Conservation (phyloP, 2,888 invertebrate species). For the Thera obeliscata region DNA sequence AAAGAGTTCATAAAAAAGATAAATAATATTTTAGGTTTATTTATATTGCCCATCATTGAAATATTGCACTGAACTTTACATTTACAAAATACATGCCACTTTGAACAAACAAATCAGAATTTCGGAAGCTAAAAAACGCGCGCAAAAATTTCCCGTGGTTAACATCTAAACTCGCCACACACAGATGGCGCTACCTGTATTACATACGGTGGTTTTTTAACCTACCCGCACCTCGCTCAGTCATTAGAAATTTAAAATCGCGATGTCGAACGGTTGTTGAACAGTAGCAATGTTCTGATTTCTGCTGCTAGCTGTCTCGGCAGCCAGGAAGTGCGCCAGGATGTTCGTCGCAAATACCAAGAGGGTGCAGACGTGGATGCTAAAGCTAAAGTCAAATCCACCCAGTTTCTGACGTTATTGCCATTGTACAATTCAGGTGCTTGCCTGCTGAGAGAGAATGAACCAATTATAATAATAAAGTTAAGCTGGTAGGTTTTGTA, state of each 20-base stretch:
- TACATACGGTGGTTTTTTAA: neutral
- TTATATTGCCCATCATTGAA: conserved; percentile 7
- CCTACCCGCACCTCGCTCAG: neutral
- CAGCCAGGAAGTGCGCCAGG: conserved; percentile 61
- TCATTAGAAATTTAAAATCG: conserved; percentile 52
- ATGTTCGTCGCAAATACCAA: conserved; percentile 74
- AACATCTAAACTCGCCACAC: conserved; percentile 10
- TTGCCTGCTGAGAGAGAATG: conserved; percentile 20
- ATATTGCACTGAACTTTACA: conserved; percentile 18
- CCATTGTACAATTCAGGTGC: conserved; percentile 28
- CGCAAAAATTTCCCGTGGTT: conserved; percentile 7
- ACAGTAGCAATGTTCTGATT: conserved; percentile 61
- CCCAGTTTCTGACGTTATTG: conserved; percentile 47
- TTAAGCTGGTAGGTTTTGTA: neutral
- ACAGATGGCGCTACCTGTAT: conserved; percentile 6
- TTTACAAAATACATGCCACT: neutral
- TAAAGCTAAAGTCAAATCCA: conserved; percentile 59
- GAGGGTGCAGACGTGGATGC: conserved; percentile 61
- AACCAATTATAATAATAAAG: neutral
- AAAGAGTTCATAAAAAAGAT: neutral
- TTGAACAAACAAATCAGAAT: conserved; percentile 2
- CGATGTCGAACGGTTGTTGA: conserved; percentile 60
- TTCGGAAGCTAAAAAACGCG: conserved; percentile 14
- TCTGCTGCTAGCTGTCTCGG: conserved; percentile 60
- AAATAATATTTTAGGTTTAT: conserved; percentile 8